These are phyloP conservation scores for Pelmatolapia mariae DNA, from an alignment of 2,113 vertebrate genomes.

Conservation along the genomic window DNA sequence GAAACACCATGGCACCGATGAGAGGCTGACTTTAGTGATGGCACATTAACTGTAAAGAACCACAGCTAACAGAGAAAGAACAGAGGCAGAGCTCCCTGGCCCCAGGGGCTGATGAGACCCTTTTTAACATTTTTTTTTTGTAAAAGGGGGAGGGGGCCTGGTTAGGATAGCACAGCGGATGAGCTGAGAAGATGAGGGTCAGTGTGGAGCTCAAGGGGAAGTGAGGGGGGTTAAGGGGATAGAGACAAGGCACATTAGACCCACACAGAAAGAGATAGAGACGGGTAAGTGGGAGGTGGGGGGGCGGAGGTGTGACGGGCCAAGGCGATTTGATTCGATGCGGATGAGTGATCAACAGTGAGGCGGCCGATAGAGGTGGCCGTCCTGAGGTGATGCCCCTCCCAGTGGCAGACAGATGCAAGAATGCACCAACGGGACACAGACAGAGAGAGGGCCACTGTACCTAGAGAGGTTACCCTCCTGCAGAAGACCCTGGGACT, in stretches of 20 bases:
- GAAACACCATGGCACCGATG: constrained; percentile 63
- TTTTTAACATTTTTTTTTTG: neutral
- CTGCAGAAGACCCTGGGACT: constrained; percentile 97
- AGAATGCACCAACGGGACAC: constrained; percentile 82
- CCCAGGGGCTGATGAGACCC: neutral
- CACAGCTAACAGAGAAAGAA: constrained; percentile 26
- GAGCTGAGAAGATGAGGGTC: constrained; percentile 62
- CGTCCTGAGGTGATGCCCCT: constrained; percentile 41
- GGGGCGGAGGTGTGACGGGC: neutral
- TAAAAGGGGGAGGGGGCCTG: neutral
- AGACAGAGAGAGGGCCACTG: constrained; percentile 81
- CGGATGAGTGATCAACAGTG: constrained; percentile 68
- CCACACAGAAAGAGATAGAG: constrained; percentile 53
- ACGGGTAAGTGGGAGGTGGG: constrained; percentile 1
- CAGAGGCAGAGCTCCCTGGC: constrained; percentile 7
- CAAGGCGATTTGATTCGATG: constrained; percentile 64
- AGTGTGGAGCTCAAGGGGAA: constrained; percentile 44
- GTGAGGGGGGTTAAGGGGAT: neutral
- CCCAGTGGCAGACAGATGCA: constrained; percentile 55
- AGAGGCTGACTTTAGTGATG: constrained; percentile 51
- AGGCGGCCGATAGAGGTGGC: constrained; percentile 36
- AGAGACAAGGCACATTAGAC: constrained; percentile 42
- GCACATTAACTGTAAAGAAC: constrained; percentile 33
- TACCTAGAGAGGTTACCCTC: constrained; percentile 99
- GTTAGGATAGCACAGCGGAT: constrained; percentile 59